Evolutionary conservation across 2,113 vertebrate species (phyloP), one percentile per base, ranked within the genome.

Genomic region (Prietella phreatophila): DNA sequence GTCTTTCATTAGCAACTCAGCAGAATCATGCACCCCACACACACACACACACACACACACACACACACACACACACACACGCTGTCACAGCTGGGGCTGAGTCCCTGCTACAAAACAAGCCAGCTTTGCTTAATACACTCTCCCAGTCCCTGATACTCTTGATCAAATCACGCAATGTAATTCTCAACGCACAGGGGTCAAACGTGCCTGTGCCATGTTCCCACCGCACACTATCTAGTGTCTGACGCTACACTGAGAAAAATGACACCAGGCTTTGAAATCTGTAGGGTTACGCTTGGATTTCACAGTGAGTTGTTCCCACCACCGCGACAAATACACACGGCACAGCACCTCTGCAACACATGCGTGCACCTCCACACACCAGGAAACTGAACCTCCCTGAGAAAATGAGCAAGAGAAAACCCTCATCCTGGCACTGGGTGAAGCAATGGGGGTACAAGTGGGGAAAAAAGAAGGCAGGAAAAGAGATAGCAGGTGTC

Each of bases 1-100:
- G 79, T 8, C 60, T 89, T 90, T 87, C 85, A 89, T 89, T 89
- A 85, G 83, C 78, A 83, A 87, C 87, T 90, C 88, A 89, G 88
- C 83, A 79, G 56, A 89, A 82, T 50, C 65, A 78, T 76, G 36
- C 84, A 78, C 83, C 65, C 47, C 71, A 78, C 86, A 47, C 42
- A 5, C 42, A 5, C 42, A 5, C 42, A 5, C 42, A 5, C 42
- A 5, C 39, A 4, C 39, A 4, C 39, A 2, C 36, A 36, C 36
- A 36, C 39, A 5, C 39, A 65, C 60, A 79, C 81, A 79, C 50
- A 84, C 73, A 78, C 27, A 88, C 63, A 87, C 30, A 53, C 50
- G 22, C 73, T 58, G 65, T 56, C 27, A n/a, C 85, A 82, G 79
- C 47, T 33, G 55, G 86, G 36, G 86, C 36, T 4, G 55, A 56